phyloP scores from a whole-genome alignment of 2,888 invertebrate genomes.

The Coremacera marginata region DNA sequence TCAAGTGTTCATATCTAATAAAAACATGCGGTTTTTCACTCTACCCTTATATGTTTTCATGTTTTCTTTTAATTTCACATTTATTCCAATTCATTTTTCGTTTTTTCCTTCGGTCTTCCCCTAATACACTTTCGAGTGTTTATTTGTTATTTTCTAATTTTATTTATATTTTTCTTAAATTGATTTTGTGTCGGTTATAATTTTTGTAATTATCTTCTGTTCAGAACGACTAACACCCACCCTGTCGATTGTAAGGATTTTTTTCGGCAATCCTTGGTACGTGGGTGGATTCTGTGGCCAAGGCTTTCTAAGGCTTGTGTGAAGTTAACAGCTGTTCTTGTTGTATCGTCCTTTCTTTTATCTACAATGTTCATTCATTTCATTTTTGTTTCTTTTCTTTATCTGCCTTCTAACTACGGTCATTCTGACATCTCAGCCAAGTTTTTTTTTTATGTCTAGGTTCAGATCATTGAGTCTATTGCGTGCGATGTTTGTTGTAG shows the following conservation, averaged over 20 bases:
- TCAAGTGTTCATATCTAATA: slow-evolving; percentile 57
- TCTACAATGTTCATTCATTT: slow-evolving; percentile 39
- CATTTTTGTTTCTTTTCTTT: slow-evolving; percentile 33
- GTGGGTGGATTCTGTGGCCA: slow-evolving; percentile 17
- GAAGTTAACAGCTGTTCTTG: slow-evolving; percentile 24
- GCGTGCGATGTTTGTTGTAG: slow-evolving; percentile 17
- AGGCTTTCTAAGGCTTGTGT: slow-evolving; percentile 10
- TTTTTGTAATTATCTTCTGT: slow-evolving; percentile 37
- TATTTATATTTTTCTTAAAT: slow-evolving; percentile 41
- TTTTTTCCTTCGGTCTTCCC: neutral
- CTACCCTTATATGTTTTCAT: slow-evolving; percentile 31
- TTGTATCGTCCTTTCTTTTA: neutral
- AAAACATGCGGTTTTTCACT: slow-evolving; percentile 58
- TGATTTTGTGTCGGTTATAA: slow-evolving; percentile 43
- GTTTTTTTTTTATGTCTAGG: slow-evolving; percentile 20
- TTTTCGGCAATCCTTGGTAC: neutral
- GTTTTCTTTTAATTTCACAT: slow-evolving; percentile 48
- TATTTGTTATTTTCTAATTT: slow-evolving; percentile 34
- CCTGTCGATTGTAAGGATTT: neutral
- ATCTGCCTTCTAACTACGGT: slow-evolving; percentile 48
- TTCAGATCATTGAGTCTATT: neutral
- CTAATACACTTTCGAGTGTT: neutral
- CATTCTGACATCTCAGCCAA: slow-evolving; percentile 61
- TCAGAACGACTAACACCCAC: neutral
- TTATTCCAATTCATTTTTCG: neutral